phyloP scores from a whole-genome alignment of 2,888 invertebrate species.

The Erpobdella octoculata region DNA sequence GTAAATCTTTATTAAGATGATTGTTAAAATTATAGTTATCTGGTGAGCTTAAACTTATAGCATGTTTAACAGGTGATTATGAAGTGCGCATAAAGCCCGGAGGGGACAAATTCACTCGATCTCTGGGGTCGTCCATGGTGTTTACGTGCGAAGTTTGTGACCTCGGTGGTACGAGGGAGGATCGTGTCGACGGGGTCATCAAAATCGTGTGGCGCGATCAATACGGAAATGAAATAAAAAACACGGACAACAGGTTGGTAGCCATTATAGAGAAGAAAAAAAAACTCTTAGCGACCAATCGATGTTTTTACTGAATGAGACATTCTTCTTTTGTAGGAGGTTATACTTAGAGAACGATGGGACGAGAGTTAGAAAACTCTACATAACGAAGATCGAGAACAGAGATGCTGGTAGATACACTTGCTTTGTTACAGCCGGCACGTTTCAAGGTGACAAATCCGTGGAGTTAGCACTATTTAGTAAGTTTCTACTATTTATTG shows the following conservation, averaged over 20 bases:
- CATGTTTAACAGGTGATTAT: slow-evolving; percentile 14
- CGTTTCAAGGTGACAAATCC: slow-evolving; percentile 7
- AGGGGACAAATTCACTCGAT: not conserved
- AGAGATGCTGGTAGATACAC: slow-evolving; percentile 17
- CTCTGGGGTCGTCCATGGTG: slow-evolving; percentile 13
- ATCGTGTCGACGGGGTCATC: not conserved
- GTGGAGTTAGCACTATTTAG: slow-evolving; percentile 16
- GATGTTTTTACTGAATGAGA: not conserved
- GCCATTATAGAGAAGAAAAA: not conserved
- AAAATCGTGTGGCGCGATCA: slow-evolving; percentile 19
- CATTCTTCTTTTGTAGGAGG: not conserved
- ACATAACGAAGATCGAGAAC: slow-evolving; percentile 9
- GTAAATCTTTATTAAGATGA: too few species aligned
- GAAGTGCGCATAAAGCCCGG: slow-evolving; percentile 22
- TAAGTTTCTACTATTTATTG: not conserved
- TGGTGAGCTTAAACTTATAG: too few species aligned
- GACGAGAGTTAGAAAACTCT: slow-evolving; percentile 12
- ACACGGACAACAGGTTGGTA: not conserved
- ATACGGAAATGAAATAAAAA: slow-evolving; percentile 19
- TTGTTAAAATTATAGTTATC: too few species aligned
- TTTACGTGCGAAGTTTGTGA: slow-evolving; percentile 30
- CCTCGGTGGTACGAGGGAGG: not conserved
- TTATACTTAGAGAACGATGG: slow-evolving; percentile 20
- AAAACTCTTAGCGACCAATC: not conserved
- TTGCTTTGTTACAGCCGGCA: slow-evolving; percentile 7